phyloP scores from a whole-genome alignment of 2,888 invertebrate genomes.

The Stenurella melanura region DNA sequence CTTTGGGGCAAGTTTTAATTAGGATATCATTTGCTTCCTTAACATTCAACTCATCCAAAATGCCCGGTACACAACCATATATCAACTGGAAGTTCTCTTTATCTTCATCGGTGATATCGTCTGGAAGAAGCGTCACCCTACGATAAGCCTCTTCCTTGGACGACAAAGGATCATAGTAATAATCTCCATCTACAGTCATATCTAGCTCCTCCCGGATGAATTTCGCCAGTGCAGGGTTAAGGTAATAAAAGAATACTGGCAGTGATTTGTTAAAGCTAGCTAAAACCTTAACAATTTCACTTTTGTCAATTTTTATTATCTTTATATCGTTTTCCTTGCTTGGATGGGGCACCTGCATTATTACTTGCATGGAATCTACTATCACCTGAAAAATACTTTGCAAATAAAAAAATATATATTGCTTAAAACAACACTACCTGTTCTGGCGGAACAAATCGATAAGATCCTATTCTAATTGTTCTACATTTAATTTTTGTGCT shows the following conservation, averaged over 20 bases:
- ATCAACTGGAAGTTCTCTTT: slow-evolving; percentile 80
- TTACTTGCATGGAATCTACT: slow-evolving; percentile 64
- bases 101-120: slow-evolving; percentile 80
- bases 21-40: slow-evolving; percentile 89
- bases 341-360: slow-evolving; percentile 78
- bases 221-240: slow-evolving; percentile 80
- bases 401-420: not conserved
- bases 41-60: slow-evolving; percentile 82
- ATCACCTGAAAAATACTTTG: slow-evolving; percentile 61
- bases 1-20: slow-evolving; percentile 79
- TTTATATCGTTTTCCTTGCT: slow-evolving; percentile 76
- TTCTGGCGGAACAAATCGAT: slow-evolving; percentile 85
- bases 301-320: slow-evolving; percentile 80
- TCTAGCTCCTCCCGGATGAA: slow-evolving; percentile 82
- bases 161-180: slow-evolving; percentile 78
- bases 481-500: slow-evolving; percentile 75
- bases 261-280: slow-evolving; percentile 85
- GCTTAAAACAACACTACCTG: slow-evolving; percentile 74
- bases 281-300: slow-evolving; percentile 84
- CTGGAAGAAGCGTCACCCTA: slow-evolving; percentile 86
- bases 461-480: slow-evolving; percentile 89
- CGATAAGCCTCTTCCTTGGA: slow-evolving; percentile 79
- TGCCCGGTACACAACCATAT: slow-evolving; percentile 73
- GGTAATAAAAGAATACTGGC: slow-evolving; percentile 88
- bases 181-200: slow-evolving; percentile 77